Base-by-base conservation (phyloP, 2,888 invertebrate genomes). In the Eumerus sabulonum region DNA sequence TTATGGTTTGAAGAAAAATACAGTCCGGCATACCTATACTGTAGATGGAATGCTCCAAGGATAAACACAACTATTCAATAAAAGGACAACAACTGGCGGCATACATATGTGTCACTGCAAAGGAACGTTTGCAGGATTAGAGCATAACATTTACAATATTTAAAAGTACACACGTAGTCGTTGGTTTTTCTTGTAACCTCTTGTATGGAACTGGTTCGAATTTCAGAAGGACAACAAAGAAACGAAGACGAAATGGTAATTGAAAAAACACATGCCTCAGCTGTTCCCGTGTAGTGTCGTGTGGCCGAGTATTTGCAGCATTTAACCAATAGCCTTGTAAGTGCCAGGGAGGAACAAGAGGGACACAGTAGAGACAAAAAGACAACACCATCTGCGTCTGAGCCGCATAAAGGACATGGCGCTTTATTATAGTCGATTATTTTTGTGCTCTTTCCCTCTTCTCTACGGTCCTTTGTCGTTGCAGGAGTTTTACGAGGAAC, bases 61-160 rank as follows among this genome's bases (percentile, higher is more conserved):
- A 17, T n/a, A 70, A 42, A 36, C 36, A 12, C 1, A 14, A 53
- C 36, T 36, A 17, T 1, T 19, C 12, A 53, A 53, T 7, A 27
- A 50, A 47, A 50, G 35, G 18, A 48, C 48, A 70, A 54, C 42
- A 71, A 57, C 56, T 45, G 51, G 35, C 63, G 71, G 50, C 56
- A 71, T 63, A 51, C 56, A 71, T 63, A 51, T 63, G 56, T 63
- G 27, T 27, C 27, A 27, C 11, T 19, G 14, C 19, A 36, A 16
- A 60, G 36, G 40, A n/a, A 40, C 12, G 11, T n/a, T 40, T 40
- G 19, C 51, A n/a, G 19, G 51, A 45, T 50, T 13, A 64, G 17
- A 36, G 35, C 45, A 45, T 44, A 36, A 44, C 45, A 45, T 44
- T 44, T 14, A 50, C 48, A 50, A 42, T 57, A 50, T 57, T 50